phyloP scores from a whole-genome alignment of 2,113 vertebrate species.

The Riparia riparia region DNA sequence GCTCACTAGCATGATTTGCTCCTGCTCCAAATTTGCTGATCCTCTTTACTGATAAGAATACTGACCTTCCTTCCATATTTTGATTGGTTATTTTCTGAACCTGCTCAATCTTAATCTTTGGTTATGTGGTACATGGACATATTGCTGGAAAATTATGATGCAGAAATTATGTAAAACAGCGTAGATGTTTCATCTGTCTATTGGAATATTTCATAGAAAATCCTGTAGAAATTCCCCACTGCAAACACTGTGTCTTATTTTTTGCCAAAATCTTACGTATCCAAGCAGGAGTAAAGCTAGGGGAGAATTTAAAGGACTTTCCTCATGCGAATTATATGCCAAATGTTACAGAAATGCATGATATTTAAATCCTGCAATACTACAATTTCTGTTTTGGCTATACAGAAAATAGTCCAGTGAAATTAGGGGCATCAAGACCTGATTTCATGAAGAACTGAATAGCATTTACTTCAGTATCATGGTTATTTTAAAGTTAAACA shows the following conservation, averaged over 20 bases:
- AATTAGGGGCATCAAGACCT: background rate
- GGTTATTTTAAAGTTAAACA: slow-evolving; percentile 14
- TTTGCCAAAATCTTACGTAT: background rate
- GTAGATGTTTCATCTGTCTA: background rate
- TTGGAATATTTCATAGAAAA: background rate
- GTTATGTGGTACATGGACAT: background rate
- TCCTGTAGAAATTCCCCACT: background rate
- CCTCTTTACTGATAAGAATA: background rate
- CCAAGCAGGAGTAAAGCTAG: background rate
- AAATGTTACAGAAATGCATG: background rate
- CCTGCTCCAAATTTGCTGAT: background rate
- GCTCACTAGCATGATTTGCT: background rate
- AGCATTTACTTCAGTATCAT: background rate
- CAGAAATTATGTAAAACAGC: background rate
- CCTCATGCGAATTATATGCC: background rate
- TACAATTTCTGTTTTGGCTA: background rate
- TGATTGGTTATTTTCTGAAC: background rate
- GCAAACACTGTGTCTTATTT: background rate
- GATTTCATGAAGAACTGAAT: background rate
- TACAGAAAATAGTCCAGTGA: background rate
- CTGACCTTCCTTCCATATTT: background rate
- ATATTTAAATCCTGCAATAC: background rate
- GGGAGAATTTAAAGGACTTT: background rate
- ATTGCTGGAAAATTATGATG: background rate
- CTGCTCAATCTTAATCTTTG: background rate